Evolutionary conservation across 2,113 vertebrate genomes (phyloP).

Genomic region (Hypanus sabinus): DNA sequence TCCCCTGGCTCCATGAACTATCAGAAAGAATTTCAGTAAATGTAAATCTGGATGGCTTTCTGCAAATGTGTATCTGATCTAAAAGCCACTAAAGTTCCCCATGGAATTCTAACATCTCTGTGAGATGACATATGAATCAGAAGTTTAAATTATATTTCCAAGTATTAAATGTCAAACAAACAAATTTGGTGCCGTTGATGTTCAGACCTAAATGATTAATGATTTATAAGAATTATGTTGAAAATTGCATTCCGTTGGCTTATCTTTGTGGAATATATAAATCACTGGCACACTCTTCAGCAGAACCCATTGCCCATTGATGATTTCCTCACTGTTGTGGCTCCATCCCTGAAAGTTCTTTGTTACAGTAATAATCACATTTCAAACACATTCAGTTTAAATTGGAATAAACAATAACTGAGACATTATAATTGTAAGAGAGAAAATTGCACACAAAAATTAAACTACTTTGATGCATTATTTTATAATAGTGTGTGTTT

Average conservation of each 20-base stretch:
- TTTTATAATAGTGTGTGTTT: neutral
- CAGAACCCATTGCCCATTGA: too few species aligned
- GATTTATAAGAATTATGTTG: neutral
- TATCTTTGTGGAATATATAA: neutral
- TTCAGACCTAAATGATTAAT: slow-evolving; percentile 4
- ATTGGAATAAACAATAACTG: neutral
- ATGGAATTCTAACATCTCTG: neutral
- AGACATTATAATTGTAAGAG: neutral
- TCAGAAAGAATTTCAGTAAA: neutral
- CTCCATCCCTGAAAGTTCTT: too few species aligned
- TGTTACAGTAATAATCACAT: neutral
- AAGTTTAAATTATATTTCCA: neutral
- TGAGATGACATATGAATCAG: neutral
- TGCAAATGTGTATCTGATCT: neutral
- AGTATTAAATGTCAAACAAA: slow-evolving; percentile 16
- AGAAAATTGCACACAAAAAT: neutral
- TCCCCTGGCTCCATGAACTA: neutral
- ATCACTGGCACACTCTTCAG: neutral
- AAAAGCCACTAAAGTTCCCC: slow-evolving; percentile 1
- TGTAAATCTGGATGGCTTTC: neutral
- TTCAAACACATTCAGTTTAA: neutral
- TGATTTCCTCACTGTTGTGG: too few species aligned
- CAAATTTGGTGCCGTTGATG: neutral
- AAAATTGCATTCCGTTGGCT: neutral
- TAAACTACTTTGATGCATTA: neutral